phyloP scores from a whole-genome alignment of 2,797 vertebrate genomes.

The Paguma larvata region DNA sequence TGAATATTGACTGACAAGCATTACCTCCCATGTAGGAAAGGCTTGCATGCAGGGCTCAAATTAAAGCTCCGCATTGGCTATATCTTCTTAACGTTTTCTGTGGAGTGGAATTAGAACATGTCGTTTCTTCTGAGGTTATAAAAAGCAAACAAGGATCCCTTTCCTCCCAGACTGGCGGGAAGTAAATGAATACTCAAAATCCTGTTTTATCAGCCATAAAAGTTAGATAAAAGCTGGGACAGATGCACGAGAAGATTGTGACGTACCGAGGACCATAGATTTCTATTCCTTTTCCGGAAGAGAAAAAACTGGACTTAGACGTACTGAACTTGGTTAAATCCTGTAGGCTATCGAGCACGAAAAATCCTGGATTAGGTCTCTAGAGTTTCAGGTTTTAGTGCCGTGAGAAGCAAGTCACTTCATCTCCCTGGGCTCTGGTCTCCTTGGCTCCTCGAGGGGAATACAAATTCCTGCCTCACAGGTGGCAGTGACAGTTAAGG shows the following conservation, averaged over 20 bases:
- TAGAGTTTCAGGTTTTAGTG: not conserved
- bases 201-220: slow-evolving; percentile 52
- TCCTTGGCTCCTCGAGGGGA: not conserved
- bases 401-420: not conserved
- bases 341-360: not conserved
- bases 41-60: not conserved
- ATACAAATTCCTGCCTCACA: not conserved
- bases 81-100: slow-evolving; percentile 56
- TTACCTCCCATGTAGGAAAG: slow-evolving; percentile 67
- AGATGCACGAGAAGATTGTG: slow-evolving; percentile 11
- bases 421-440: not conserved
- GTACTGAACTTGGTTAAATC: not conserved
- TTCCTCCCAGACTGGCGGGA: slow-evolving; percentile 20
- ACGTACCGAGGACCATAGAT: not conserved
- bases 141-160: slow-evolving; percentile 64
- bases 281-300: slow-evolving; percentile 71
- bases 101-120: slow-evolving; percentile 47
- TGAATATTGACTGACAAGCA: slow-evolving; percentile 49
- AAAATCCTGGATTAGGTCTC: not conserved
- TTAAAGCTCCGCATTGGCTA: not conserved
- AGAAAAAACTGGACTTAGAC: slow-evolving; percentile 46
- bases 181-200: slow-evolving; percentile 69
- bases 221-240: slow-evolving; percentile 50
- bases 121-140: slow-evolving; percentile 75
- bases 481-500: not conserved